A percentile compares a stretch with the other conserved stretches of the same genome.
These are phyloP conservation scores for Tanypteryx hageni DNA, from an alignment of 2,888 invertebrate species.

Conservation along the genomic window DNA sequence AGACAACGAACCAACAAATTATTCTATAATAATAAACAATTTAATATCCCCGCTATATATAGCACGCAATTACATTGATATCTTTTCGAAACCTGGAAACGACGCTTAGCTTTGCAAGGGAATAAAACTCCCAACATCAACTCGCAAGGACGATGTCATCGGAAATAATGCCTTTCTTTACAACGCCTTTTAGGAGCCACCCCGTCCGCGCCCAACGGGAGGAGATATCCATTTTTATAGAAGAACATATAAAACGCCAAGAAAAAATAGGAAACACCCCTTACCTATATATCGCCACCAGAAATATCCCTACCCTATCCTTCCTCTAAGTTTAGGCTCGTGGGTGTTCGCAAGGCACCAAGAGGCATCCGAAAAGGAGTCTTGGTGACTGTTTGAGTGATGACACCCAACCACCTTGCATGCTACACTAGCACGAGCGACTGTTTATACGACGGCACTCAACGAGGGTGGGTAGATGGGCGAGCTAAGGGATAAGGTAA, in stretches of 20 bases:
- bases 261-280: neutral
- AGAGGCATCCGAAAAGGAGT: neutral
- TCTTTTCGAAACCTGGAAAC: neutral
- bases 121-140: neutral
- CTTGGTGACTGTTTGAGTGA: neutral
- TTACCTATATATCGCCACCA: neutral
- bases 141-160: constrained; percentile 42
- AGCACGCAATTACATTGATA: no score
- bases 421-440: neutral
- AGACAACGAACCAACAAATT: no score
- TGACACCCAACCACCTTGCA: constrained; percentile 2
- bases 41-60: no score
- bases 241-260: neutral
- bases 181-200: constrained; percentile 14
- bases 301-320: neutral
- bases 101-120: neutral
- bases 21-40: no score
- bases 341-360: neutral
- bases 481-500: neutral
- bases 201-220: neutral
- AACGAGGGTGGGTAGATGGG: neutral
- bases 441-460: neutral
- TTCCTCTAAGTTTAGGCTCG: neutral
- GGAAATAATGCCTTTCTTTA: constrained; percentile 47
- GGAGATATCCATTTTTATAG: neutral